These are phyloP conservation scores for Lamellibrachia columna DNA, from an alignment of 2,888 invertebrate genomes.

Conservation along the genomic window DNA sequence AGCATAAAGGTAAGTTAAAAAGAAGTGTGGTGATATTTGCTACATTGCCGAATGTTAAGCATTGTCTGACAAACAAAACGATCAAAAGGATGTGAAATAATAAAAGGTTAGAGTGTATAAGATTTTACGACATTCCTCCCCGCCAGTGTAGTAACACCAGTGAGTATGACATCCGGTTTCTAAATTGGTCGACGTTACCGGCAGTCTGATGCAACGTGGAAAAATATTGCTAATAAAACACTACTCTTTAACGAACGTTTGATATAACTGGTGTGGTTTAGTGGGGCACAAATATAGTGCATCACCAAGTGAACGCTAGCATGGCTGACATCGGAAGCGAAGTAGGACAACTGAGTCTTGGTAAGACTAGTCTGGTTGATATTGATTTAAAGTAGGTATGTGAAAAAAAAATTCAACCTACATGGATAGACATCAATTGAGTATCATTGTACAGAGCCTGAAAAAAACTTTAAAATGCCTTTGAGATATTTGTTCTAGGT, in stretches of 20 bases:
- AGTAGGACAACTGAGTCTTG: neutral
- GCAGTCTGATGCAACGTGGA: constrained; percentile 6
- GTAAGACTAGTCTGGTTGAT: neutral
- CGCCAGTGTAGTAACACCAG: neutral
- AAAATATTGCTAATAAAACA: neutral
- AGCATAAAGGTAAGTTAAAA: neutral
- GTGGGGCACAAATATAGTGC: neutral
- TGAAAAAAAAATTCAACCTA: no score
- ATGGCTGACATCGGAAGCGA: constrained; percentile 12
- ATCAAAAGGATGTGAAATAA: neutral
- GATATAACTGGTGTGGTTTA: neutral
- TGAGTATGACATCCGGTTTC: neutral
- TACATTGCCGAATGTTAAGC: neutral
- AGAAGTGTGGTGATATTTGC: neutral
- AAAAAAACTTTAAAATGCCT: no score
- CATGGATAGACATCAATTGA: no score
- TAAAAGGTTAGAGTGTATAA: neutral
- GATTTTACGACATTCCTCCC: neutral
- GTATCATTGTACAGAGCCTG: no score
- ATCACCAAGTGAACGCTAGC: neutral
- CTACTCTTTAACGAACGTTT: neutral
- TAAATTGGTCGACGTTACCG: neutral
- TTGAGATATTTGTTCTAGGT: no score
- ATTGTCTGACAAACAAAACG: neutral
- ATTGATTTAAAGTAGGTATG: no score